Evolutionary conservation across 2,888 invertebrate species (phyloP), one percentile per base, ranked within the genome.

Genomic region (Rhopalosiphum nymphaeae): DNA sequence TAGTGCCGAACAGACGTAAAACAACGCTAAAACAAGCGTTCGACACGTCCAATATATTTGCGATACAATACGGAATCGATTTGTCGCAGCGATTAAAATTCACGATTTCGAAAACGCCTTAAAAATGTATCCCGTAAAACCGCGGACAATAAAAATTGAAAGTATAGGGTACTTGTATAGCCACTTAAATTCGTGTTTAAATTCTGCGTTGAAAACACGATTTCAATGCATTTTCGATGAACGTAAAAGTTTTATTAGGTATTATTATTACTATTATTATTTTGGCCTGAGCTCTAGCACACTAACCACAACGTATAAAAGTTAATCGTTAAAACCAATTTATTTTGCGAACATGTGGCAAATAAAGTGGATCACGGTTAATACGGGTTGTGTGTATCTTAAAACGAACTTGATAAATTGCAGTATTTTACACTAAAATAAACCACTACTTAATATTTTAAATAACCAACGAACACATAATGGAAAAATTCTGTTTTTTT

Each of bases 171-270:
- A 42, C 78, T 36, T 36, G 78, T 78, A 44, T 46, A 36, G 44
- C 89, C 16, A 44, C 61, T 49, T 61, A 67, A 87, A 88, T 67
- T 92, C 5, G 26, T 67, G 49, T 86, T 61, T 46, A 86, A 61
- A 67, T 92, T 87, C 36, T 42, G 26, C 36, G 49, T 36, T 9
- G 87, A 88, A 87, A 78, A 93, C 67, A 13, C 26, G 53, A 78
- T 93, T 93, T 78, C 78, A 78, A 53, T 89, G 21, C 88, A 49
- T 93, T 93, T 89, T 89, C 92, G 56, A 88, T 56, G 53, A 89
- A 89, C 88, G 88, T 93, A 56, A 88, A 92, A 42, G 53, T 78
- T 67, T 89, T 89, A 91, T 86, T 85, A 85, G 42, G 85, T 44
- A 42, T 44, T 85, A 85, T 85, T 78, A 78, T 78, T 90, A 36